These are phyloP conservation scores for Tachina grossa DNA, from an alignment of 2,888 invertebrate genomes.

Conservation along the genomic window DNA sequence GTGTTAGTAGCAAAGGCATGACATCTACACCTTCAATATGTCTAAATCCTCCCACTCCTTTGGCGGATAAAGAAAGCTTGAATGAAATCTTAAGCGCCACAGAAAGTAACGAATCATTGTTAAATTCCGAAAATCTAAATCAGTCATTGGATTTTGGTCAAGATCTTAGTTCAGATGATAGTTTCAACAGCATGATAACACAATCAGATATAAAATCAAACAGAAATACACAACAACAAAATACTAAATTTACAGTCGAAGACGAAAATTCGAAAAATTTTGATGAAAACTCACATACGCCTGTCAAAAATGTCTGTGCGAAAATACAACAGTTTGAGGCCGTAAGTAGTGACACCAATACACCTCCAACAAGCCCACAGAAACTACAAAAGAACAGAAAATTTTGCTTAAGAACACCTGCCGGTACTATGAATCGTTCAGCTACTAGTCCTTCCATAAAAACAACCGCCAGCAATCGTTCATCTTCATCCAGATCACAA, in stretches of 20 bases:
- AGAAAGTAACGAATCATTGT: constrained; percentile 38
- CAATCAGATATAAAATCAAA: constrained; percentile 41
- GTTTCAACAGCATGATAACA: constrained; percentile 58
- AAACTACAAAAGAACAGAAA: neutral
- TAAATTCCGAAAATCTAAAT: constrained; percentile 11
- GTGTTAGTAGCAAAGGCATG: constrained; percentile 62
- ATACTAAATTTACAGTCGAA: neutral
- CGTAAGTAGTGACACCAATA: constrained; percentile 43
- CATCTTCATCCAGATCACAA: constrained; percentile 80
- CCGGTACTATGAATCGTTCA: constrained; percentile 73
- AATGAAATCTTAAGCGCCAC: constrained; percentile 44
- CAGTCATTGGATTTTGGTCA: constrained; percentile 27
- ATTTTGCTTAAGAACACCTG: neutral
- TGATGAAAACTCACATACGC: constrained; percentile 53
- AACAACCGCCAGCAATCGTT: constrained; percentile 37
- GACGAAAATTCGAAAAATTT: neutral
- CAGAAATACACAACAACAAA: neutral
- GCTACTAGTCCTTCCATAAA: constrained; percentile 78
- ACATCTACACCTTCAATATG: constrained; percentile 77
- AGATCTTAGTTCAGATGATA: constrained; percentile 72
- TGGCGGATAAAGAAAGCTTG: constrained; percentile 51
- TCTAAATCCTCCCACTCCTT: constrained; percentile 80
- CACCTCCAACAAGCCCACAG: constrained; percentile 49
- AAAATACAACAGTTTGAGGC: constrained; percentile 67
- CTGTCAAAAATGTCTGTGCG: constrained; percentile 68